Evolutionary conservation across 2,888 invertebrate genomes (phyloP), one percentile per base, ranked within the genome.

Genomic region (Cryptocephalus moraei): DNA sequence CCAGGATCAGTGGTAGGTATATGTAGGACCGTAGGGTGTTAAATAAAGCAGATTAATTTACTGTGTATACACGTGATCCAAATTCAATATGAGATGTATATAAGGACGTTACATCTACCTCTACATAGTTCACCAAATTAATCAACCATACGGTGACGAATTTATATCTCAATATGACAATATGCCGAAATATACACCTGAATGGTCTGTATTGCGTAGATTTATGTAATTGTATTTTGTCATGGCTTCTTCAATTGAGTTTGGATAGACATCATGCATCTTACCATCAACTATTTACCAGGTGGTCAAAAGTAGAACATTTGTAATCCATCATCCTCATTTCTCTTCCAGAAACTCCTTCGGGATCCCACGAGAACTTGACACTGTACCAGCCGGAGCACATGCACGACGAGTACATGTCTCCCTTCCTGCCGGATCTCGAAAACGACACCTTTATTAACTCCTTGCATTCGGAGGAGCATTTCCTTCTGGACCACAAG

Each of bases 361-460:
- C 36, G 12, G 36, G 36, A 11, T 2, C 32, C 2, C 10, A 36
- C 11, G 44, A 46, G 8, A 32, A 53, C 22, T 56, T 56, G 41
- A 50, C 49, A 41, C 56, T 52, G 22, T 60, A 61, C n/a, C 49
- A 44, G 14, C 11, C 54, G 8, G 61, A 62, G 22, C 50, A 50
- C 39, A 22, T 43, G 8, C 41, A 47, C 42, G 57, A 55, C 59
- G 75, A 78, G 40, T 77, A 78, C 57, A 81, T 81, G 80, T 80
- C 80, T 50, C 82, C 82, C 6, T 82, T 82, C 60, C 67, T 83
- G 56, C 81, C 82, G 8, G 82, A 82, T 60, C 72, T 77, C 12
- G 80, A 81, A 63, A 80, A 80, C 59, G 79, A 77, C 56, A 75
- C 73, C 10, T 70, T 79, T 33, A 74, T 79, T 1, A 76, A 77